Evolutionary conservation across 1,140 invertebrate genomes (phyloP).

Genomic region (Philotrypesis tridentata): DNA sequence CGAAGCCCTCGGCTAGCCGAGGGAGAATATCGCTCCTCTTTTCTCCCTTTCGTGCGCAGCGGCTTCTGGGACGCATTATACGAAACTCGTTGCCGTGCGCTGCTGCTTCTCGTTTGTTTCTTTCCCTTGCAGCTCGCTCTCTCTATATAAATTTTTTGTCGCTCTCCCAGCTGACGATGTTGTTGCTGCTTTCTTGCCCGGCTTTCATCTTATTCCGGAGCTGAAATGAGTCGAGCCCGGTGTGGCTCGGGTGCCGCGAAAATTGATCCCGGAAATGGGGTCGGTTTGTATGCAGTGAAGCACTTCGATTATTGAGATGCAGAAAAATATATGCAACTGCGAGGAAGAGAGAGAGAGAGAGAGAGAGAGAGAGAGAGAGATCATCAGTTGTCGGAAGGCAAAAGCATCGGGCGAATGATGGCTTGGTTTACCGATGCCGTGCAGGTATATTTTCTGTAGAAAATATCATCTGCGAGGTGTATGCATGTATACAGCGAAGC

Average conservation of each 20-base stretch:
- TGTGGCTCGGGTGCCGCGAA: not conserved
- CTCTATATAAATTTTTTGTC: not conserved
- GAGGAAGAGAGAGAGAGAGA: no score
- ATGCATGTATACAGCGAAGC: no score
- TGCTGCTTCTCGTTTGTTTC: not conserved
- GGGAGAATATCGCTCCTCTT: not conserved
- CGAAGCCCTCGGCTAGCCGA: not conserved
- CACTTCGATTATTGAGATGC: not conserved
- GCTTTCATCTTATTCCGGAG: not conserved
- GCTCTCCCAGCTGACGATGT: not conserved
- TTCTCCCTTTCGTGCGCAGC: not conserved
- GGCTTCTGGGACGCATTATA: conserved; percentile 11
- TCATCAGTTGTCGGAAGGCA: not conserved
- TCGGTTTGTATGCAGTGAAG: not conserved
- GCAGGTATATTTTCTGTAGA: not conserved
- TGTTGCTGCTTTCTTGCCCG: not conserved
- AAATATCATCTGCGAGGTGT: not conserved
- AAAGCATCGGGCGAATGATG: not conserved
- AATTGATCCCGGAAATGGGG: not conserved
- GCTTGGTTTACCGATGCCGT: no score
- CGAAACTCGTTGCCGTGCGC: not conserved
- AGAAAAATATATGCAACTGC: not conserved
- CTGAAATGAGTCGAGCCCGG: not conserved
- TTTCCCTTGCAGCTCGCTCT: not conserved
- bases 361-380: no score